These are phyloP conservation scores for Gila orcuttii DNA, from an alignment of 2,113 vertebrate genomes.

Conservation along the genomic window DNA sequence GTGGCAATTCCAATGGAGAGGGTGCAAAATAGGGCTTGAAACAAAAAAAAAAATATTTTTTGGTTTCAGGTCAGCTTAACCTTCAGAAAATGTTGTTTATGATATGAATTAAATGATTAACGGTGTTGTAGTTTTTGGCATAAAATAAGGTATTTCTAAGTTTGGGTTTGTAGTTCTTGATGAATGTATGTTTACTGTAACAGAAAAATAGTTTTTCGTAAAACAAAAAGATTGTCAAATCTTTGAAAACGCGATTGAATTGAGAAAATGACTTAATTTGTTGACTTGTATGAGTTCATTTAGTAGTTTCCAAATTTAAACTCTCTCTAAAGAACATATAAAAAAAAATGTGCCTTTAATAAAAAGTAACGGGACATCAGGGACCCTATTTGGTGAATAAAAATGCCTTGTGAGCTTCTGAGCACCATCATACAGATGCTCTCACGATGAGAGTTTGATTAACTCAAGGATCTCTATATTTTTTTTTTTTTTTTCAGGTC, in stretches of 20 bases:
- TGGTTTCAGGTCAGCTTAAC: too few species aligned
- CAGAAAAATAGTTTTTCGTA: neutral
- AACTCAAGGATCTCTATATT: neutral
- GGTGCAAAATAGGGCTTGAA: neutral
- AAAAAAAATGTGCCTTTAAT: neutral
- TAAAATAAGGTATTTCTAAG: neutral
- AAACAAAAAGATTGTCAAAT: neutral
- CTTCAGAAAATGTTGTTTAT: neutral
- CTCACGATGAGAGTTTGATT: neutral
- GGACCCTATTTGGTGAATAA: neutral
- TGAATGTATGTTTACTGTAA: neutral
- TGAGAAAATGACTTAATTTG: neutral
- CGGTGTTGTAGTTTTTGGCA: neutral
- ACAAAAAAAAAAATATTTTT: too few species aligned
- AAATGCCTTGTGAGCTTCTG: neutral
- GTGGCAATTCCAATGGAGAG: neutral
- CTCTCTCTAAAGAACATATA: neutral
- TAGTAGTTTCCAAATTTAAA: neutral
- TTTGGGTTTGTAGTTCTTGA: neutral
- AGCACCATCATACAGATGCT: neutral
- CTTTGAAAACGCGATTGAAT: neutral
- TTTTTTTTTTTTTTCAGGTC: slow-evolving; percentile 74
- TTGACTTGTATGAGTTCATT: neutral
- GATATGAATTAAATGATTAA: neutral
- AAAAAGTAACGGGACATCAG: neutral